Evolutionary conservation across 2,797 vertebrate species (phyloP).

Genomic region (Vireo griseus): DNA sequence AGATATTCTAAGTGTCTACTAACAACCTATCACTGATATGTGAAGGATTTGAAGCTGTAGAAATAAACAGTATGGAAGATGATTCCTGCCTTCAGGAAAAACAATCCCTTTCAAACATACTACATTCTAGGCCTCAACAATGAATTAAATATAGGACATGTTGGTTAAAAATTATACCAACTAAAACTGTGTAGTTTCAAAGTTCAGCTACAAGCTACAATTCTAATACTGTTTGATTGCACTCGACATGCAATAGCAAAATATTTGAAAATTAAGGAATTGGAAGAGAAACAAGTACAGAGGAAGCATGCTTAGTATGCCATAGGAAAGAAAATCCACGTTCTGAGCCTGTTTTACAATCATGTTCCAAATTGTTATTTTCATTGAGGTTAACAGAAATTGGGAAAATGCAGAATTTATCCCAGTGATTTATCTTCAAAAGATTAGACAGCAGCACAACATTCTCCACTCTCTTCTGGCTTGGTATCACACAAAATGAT

Average conservation of each 20-base stretch:
- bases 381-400: neutral
- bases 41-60: neutral
- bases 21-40: neutral
- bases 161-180: neutral
- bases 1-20: neutral
- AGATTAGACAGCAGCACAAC: neutral
- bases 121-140: neutral
- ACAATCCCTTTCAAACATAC: neutral
- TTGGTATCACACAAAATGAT: neutral
- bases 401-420: neutral
- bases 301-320: neutral
- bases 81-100: neutral
- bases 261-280: neutral
- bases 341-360: neutral
- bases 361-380: neutral
- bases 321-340: neutral
- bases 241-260: fast-evolving
- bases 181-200: neutral
- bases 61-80: neutral
- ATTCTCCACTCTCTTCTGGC: neutral
- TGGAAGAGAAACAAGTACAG: neutral
- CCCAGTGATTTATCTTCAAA: neutral
- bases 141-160: neutral
- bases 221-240: neutral
- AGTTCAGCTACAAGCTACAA: neutral